A percentile compares a stretch with the other conserved stretches of the same genome.
Evolutionary conservation across 2,113 vertebrate species (phyloP).

Genomic region (Rhombomys opimus): DNA sequence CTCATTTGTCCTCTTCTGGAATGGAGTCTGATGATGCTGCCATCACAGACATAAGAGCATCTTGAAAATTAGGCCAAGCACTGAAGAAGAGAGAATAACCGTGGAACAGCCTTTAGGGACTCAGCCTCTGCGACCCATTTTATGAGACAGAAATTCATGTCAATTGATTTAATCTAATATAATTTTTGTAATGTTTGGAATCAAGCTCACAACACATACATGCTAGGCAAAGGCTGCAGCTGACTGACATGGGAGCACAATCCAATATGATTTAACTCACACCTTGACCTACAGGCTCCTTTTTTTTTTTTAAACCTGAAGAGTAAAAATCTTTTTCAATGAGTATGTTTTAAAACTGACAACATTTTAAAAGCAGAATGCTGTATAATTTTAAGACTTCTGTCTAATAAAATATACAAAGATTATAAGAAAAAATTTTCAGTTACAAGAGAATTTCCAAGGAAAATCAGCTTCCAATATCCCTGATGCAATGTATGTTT

Average conservation of each 20-base stretch:
- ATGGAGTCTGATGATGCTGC: not conserved
- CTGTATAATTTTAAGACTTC: not conserved
- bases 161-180: slow-evolving; percentile 19
- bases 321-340: not conserved
- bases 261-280: not conserved
- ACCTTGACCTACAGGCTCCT: not conserved
- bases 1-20: not conserved
- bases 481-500: not conserved
- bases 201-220: not conserved
- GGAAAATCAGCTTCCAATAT: not conserved
- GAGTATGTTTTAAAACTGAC: slow-evolving; percentile 7
- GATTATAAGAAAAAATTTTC: not conserved
- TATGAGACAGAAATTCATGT: not conserved
- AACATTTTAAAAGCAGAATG: not conserved
- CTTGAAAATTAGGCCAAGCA: not conserved
- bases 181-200: not conserved
- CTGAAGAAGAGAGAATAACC: not conserved
- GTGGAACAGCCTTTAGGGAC: not conserved
- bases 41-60: not conserved
- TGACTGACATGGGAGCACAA: not conserved
- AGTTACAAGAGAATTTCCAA: not conserved
- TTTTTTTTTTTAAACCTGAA: not conserved
- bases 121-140: not conserved
- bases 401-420: not conserved
- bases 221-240: no score